Evolutionary conservation across 2,888 invertebrate species (phyloP).

Genomic region (Azorinus chamasolen): DNA sequence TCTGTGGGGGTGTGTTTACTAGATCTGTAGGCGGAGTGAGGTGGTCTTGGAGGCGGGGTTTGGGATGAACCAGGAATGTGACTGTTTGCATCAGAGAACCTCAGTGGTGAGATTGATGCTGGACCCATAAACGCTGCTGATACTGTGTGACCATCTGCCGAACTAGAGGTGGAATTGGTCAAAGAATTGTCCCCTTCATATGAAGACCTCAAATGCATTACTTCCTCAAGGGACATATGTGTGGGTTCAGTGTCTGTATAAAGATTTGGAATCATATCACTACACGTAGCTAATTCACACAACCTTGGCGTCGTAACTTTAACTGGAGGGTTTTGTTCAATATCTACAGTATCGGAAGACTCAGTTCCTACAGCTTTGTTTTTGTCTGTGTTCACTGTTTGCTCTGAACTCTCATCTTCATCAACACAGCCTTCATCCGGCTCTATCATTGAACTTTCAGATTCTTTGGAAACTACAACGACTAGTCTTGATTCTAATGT

Average conservation of each 20-base stretch:
- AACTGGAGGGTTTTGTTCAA: too few relatives aligned
- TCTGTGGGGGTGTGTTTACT: conserved; percentile 29
- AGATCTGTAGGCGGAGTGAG: conserved; percentile 25
- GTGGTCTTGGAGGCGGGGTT: conserved; percentile 44
- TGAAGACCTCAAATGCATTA: conserved; percentile 13
- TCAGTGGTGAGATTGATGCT: background rate
- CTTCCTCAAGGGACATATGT: conserved; percentile 72
- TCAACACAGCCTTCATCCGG: too few relatives aligned
- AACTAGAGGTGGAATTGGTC: background rate
- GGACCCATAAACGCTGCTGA: background rate
- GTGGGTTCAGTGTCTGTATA: conserved; percentile 71
- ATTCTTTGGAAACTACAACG: too few relatives aligned
- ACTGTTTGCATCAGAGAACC: background rate
- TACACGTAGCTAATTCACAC: background rate
- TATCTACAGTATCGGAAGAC: too few relatives aligned
- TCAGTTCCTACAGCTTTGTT: too few relatives aligned
- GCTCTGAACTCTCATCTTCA: too few relatives aligned
- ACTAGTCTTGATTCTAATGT: too few relatives aligned
- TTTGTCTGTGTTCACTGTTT: too few relatives aligned
- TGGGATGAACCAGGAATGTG: background rate
- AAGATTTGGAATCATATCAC: conserved; percentile 23
- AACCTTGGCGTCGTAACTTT: too few relatives aligned
- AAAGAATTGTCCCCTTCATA: background rate
- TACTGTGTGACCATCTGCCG: background rate
- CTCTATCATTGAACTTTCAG: too few relatives aligned